Evolutionary conservation across 2,113 vertebrate species (phyloP), one percentile per base, ranked within the genome.

Genomic region (Amia ocellicauda): DNA sequence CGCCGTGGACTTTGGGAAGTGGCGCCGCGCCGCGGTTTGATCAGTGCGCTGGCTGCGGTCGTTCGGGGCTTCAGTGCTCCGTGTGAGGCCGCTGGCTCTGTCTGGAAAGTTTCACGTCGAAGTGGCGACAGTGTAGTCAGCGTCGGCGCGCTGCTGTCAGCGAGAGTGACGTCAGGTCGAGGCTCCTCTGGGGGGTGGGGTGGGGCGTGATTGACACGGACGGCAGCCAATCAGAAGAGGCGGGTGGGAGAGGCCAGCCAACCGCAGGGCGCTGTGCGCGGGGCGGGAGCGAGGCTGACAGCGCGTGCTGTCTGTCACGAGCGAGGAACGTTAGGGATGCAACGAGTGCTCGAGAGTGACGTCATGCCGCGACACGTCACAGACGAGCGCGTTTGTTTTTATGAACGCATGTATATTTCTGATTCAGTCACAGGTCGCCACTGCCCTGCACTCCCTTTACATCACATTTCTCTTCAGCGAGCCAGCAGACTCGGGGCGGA

Each of bases 231-330:
- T 43, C 20, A 31, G 57, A 59, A 59, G 52, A 66, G 51, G 51
- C 57, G 43, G 60, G 58, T 55, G 26, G 49, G 58, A 43, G 51
- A n/a, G 40, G 22, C 41, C 64, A 71, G 81, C 71, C 51, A 63
- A 50, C 66, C 54, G 40, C 73, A 76, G 60, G 53, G 63, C 16
- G 45, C 19, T 45, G 59, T 52, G 26, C 36, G 31, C 50, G 51
- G 75, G 80, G 78, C 83, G 81, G 41, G 24, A 9, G 20, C 10
- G 28, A 31, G 19, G 7, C 51, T 41, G 42, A n/a, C 63, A 56
- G 20, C 27, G 20, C 22, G 23, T 50, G 17, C 1, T 50, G 20
- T 50, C 31, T 36, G 43, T 58, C 43, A 26, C 42, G 13, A 49
- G 19, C 4, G 22, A 17, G 22, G 5, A 22, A 7, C 3, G 7